These are phyloP conservation scores for Catharus bicknelli DNA, from an alignment of 2,113 vertebrate genomes.

Conservation along the genomic window DNA sequence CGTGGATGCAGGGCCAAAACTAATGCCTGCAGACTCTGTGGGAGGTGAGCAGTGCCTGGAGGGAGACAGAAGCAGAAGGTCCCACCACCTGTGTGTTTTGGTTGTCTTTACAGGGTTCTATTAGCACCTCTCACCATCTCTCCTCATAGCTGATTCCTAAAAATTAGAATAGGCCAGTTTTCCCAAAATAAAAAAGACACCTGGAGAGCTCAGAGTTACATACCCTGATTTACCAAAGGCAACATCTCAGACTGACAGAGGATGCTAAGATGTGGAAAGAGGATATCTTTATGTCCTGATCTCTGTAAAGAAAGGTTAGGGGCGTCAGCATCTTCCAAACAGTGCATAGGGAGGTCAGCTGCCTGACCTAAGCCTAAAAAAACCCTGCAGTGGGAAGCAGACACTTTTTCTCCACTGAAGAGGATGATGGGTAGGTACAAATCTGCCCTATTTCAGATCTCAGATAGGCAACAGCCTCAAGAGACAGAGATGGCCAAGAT, in stretches of 20 bases:
- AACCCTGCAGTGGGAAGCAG: neutral
- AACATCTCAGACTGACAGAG: neutral
- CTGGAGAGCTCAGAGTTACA: neutral
- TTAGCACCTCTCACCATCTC: neutral
- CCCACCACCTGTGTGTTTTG: fast-evolving
- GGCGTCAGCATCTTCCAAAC: neutral
- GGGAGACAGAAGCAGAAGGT: neutral
- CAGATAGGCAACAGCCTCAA: neutral
- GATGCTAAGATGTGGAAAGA: neutral
- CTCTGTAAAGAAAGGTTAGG: neutral
- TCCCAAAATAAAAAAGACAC: neutral
- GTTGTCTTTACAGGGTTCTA: neutral
- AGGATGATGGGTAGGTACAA: neutral
- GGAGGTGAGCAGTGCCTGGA: neutral
- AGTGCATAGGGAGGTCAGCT: neutral
- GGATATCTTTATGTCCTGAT: neutral
- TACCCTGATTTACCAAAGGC: neutral
- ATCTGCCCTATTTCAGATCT: neutral
- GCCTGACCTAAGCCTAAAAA: neutral
- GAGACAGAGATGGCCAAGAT: neutral
- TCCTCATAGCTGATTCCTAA: neutral
- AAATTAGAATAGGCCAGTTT: neutral
- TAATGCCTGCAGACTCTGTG: neutral
- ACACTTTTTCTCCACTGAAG: neutral
- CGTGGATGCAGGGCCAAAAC: neutral